Evolutionary conservation across 1,140 invertebrate species (phyloP), one percentile per base, ranked within the genome.

Genomic region (Polypedilum pembai): DNA sequence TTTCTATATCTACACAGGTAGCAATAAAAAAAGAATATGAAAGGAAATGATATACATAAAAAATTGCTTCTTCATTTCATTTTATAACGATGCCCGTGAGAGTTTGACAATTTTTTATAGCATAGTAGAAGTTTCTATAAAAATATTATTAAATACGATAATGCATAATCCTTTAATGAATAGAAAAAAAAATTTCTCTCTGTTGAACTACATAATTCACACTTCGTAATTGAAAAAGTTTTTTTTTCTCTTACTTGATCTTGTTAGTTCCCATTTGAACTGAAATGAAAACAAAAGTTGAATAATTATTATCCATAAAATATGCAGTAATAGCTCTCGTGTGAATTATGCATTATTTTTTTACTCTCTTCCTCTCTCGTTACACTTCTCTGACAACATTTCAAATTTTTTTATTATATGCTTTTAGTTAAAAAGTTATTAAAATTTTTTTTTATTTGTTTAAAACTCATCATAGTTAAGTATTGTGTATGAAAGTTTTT

Each of bases 271-370:
- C 24, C 24, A 33, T 33, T 56, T 56, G 45, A n/a, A 56, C n/a
- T 56, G 12, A 56, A 56, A 56, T 12, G 12, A 69, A 69, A 8
- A 18, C 7, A 69, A 69, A 20, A 21, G 17, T 7, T 69, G 65
- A 69, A 69, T 20, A 69, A 69, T 69, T 20, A 69, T 69, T n/a
- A 66, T 66, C 65, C 65, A 20, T 17, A 66, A 18, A 66, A 66
- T 66, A 69, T 20, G 45, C 45, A 56, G 45, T 15, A 15, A 56
- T 12, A 56, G 10, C 4, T 56, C 10, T 56, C 45, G 8, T 12
- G 45, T 15, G 45, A 56, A 56, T 56, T 56, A 15, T 56, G 12
- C 45, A 56, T 56, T 0, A 56, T 15, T 56, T 15, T 56, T 12
- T 12, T 56, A 41, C 10, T 41, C 40, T 7, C 40, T 41, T 5